These are phyloP conservation scores for Coreoperca whiteheadi DNA, from an alignment of 2,113 vertebrate species.

Conservation along the genomic window DNA sequence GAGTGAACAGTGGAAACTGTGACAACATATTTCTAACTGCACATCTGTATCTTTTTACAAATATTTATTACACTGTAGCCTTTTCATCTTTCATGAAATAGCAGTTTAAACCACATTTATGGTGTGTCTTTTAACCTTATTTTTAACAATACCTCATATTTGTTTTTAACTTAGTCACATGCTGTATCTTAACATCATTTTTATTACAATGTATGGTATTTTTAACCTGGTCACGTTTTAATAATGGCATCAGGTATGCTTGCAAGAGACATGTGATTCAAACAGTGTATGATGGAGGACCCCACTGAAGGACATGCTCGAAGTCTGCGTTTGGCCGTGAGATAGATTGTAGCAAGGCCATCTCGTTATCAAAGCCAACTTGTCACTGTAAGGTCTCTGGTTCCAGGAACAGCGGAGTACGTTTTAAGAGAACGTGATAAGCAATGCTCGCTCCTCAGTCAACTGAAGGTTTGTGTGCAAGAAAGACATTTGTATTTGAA, in stretches of 20 bases:
- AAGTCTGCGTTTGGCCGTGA: slow-evolving; percentile 4
- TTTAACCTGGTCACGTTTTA: neutral
- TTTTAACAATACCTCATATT: no score
- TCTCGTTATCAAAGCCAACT: slow-evolving; percentile 42
- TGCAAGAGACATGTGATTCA: neutral
- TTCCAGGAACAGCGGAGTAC: slow-evolving; percentile 48
- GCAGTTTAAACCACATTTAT: no score
- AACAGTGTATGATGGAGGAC: neutral
- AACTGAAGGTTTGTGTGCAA: slow-evolving; percentile 36
- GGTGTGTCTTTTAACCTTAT: no score
- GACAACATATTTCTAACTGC: no score
- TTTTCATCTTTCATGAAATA: no score
- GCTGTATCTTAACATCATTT: no score
- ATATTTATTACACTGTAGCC: no score
- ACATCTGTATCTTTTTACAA: no score
- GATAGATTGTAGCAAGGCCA: slow-evolving; percentile 30
- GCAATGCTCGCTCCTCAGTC: slow-evolving; percentile 22
- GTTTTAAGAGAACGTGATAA: slow-evolving; percentile 16
- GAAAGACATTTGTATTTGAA: slow-evolving; percentile 40
- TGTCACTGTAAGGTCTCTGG: slow-evolving; percentile 23
- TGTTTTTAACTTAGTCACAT: no score
- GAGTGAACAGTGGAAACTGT: neutral
- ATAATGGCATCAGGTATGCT: neutral
- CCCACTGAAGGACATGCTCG: slow-evolving; percentile 2
- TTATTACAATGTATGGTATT: no score